A percentile compares a stretch with the other conserved stretches of the same genome.
Evolutionary conservation across 2,888 invertebrate species (phyloP).

Genomic region (Hartigia nigra): DNA sequence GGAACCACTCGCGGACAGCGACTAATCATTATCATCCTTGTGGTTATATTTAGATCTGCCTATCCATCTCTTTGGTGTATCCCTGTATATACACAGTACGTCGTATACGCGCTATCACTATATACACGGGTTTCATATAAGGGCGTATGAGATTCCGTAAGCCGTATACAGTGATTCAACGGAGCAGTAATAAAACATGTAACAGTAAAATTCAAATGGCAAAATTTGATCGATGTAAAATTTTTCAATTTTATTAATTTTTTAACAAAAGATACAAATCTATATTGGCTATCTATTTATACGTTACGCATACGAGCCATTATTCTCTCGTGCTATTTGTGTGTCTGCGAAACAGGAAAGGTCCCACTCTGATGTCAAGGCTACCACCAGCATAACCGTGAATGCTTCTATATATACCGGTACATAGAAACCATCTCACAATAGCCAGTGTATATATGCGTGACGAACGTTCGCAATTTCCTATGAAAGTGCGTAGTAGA

Average conservation of each 20-base stretch:
- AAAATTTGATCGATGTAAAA: not conserved
- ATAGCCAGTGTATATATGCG: not conserved
- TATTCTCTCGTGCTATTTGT: not conserved
- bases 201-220: not conserved
- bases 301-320: not conserved
- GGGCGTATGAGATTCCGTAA: not conserved
- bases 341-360: not conserved
- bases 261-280: not conserved
- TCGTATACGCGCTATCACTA: not conserved
- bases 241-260: not conserved
- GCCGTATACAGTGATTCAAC: not conserved
- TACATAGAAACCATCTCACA: not conserved
- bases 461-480: not conserved
- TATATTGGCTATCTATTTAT: not conserved
- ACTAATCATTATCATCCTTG: conserved; percentile 45
- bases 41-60: conserved; percentile 34
- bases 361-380: not conserved
- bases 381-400: not conserved
- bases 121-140: not conserved
- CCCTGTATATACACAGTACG: not conserved
- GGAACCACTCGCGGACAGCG: conserved; percentile 35
- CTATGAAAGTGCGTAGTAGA: not conserved
- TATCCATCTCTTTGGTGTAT: not conserved
- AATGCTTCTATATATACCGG: not conserved
- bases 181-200: not conserved